Evolutionary conservation across 2,888 invertebrate genomes (phyloP).

Genomic region (Mythimna albipuncta): DNA sequence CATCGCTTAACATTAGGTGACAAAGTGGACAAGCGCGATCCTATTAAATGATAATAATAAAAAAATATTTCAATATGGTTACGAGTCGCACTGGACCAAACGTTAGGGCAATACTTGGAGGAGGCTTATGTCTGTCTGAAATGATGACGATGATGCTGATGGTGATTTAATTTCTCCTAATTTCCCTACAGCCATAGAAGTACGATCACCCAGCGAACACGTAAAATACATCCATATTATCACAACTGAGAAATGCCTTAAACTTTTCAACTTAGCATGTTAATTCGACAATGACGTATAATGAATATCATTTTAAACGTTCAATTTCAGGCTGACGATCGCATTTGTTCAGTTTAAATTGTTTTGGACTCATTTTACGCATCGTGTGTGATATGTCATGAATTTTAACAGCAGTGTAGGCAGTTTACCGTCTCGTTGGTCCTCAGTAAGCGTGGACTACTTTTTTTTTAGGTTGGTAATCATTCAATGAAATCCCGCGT

Average conservation of each 20-base stretch:
- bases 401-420: conserved; percentile 28
- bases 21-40: too few species aligned
- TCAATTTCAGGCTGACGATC: conserved; percentile 45
- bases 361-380: conserved; percentile 50
- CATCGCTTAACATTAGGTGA: too few species aligned
- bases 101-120: too few species aligned
- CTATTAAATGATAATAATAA: too few species aligned
- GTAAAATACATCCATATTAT: conserved; percentile 15
- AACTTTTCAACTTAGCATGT: conserved; percentile 53
- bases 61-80: too few species aligned
- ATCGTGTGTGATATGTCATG: conserved; percentile 36
- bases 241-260: conserved; percentile 24
- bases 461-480: too few species aligned
- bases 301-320: conserved; percentile 51
- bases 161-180: too few species aligned
- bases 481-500: too few species aligned
- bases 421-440: background rate
- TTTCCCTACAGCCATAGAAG: conserved; percentile 1
- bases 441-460: too few species aligned
- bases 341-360: conserved; percentile 48
- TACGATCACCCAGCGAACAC: conserved; percentile 25
- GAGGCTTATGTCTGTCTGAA: too few species aligned
- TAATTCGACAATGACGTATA: conserved; percentile 46
- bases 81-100: too few species aligned
- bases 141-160: too few species aligned